Evolutionary conservation across 2,797 vertebrate species (phyloP).

Genomic region (Heterohyrax brucei): DNA sequence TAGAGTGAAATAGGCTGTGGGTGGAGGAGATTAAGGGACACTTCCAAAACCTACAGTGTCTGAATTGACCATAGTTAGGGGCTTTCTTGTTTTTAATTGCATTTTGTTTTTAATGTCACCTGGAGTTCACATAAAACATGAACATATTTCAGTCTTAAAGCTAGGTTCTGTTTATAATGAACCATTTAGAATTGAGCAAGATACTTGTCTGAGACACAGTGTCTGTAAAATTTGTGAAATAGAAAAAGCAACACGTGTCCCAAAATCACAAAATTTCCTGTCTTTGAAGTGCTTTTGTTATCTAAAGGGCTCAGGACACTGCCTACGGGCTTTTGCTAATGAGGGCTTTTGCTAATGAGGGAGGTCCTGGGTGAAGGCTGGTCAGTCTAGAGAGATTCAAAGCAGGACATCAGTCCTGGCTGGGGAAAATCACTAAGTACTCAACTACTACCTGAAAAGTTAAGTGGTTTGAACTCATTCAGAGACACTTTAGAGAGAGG

Average conservation of each 20-base stretch:
- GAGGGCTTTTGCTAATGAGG: background rate
- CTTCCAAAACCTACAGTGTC: background rate
- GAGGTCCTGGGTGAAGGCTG: background rate
- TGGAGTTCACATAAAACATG: background rate
- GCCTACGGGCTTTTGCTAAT: background rate
- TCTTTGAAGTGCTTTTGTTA: background rate
- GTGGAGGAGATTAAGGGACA: background rate
- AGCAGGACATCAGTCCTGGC: background rate
- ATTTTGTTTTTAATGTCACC: background rate
- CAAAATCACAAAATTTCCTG: background rate
- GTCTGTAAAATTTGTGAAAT: slow-evolving; percentile 10
- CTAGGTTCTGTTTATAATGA: background rate
- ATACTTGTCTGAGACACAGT: background rate
- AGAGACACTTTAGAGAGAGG: background rate
- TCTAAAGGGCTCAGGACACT: background rate
- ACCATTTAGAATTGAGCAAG: background rate
- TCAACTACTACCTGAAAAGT: background rate
- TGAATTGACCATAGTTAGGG: background rate
- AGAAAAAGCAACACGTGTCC: background rate
- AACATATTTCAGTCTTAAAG: background rate
- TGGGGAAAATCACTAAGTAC: background rate
- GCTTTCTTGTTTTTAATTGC: background rate
- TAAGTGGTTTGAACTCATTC: background rate
- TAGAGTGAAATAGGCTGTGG: background rate
- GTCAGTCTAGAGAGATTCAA: background rate